Base-by-base conservation (phyloP, 2,888 invertebrate genomes). In the Onthophagus sagittarius region DNA sequence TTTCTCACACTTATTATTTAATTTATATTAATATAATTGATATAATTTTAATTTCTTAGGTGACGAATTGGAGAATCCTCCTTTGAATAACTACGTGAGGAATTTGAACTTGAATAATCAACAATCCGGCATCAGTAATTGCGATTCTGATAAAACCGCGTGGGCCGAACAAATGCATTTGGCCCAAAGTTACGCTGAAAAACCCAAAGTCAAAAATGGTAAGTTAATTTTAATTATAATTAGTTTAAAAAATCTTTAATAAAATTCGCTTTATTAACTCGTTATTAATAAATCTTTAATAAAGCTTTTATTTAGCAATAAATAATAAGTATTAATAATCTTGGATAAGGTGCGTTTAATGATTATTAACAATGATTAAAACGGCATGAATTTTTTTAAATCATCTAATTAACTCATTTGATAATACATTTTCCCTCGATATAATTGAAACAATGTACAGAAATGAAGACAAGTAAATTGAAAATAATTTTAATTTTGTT, bases 1-100 rank as follows among this genome's bases (percentile, higher is more conserved):
- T 63, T 14, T 15, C 11, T 65, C 5, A 13, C 31, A 15, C 11
- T 65, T 65, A 11, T 7, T 15, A 65, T 71, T 23, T 7, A 14
- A 32, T 69, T 65, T 72, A 15, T 9, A 62, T 63, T 69, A 23
- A 62, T 14, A 39, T 15, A 39, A 32, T 14, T 63, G 33, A 69
- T 53, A 33, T 3, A 32, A 4, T 62, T 69, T 62, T 65, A 69
- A 15, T 63, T 39, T 74, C 76, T 9, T 70, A 81, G 85, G 95
- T 33, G 97, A 97, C 86, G 97, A 97, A 84, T 88, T 97, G 72
- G 96, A 97, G 86, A 94, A 92, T 83, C 91, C 94, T 75, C 94
- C 94, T 74, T 92, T 69, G 9, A 65, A 67, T 3, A 94, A 95
- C 87, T 95, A 94, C 86, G 88, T 91, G 72, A 90, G 93, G 79